Percentiles rank a stretch among this genome's conserved stretches.
These are phyloP conservation scores for Mechanitis mazaeus DNA, from an alignment of 2,888 invertebrate species.

Conservation along the genomic window DNA sequence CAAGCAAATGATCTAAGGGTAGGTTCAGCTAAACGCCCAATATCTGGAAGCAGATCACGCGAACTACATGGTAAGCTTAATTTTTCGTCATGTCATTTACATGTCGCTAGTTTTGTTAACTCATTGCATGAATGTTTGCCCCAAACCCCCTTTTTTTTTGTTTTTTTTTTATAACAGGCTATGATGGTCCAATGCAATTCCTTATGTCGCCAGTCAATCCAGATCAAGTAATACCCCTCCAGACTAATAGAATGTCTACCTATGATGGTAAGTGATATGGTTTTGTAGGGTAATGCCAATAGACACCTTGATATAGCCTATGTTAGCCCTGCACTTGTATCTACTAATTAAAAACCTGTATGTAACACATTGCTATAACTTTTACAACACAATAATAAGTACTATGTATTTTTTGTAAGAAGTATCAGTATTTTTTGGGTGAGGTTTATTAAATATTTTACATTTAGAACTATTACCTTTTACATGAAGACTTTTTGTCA, in stretches of 20 bases:
- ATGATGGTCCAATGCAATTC: slow-evolving; percentile 92
- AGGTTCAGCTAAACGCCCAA: slow-evolving; percentile 81
- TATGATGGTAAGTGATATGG: slow-evolving; percentile 65
- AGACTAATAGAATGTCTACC: slow-evolving; percentile 73
- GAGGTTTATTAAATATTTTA: too few relatives aligned
- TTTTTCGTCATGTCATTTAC: slow-evolving; percentile 19
- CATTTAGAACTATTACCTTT: too few relatives aligned
- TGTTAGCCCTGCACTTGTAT: not conserved
- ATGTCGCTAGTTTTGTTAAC: slow-evolving; percentile 30
- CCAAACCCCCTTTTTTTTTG: slow-evolving; percentile 43
- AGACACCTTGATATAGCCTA: slow-evolving; percentile 7
- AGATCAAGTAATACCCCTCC: slow-evolving; percentile 82
- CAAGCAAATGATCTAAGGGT: slow-evolving; percentile 89
- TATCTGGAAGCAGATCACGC: slow-evolving; percentile 79
- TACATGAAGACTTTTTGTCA: too few relatives aligned
- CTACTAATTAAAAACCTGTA: too few relatives aligned
- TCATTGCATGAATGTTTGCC: slow-evolving; percentile 36
- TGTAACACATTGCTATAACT: too few relatives aligned
- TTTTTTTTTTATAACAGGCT: slow-evolving; percentile 74
- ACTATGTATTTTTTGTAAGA: too few relatives aligned
- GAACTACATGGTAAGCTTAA: slow-evolving; percentile 80
- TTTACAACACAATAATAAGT: too few relatives aligned
- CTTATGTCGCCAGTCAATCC: slow-evolving; percentile 88
- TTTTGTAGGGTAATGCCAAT: slow-evolving; percentile 10
- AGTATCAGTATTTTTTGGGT: too few relatives aligned